These are phyloP conservation scores for Amblyopsis rosae DNA, from an alignment of 2,113 vertebrate genomes.

Conservation along the genomic window DNA sequence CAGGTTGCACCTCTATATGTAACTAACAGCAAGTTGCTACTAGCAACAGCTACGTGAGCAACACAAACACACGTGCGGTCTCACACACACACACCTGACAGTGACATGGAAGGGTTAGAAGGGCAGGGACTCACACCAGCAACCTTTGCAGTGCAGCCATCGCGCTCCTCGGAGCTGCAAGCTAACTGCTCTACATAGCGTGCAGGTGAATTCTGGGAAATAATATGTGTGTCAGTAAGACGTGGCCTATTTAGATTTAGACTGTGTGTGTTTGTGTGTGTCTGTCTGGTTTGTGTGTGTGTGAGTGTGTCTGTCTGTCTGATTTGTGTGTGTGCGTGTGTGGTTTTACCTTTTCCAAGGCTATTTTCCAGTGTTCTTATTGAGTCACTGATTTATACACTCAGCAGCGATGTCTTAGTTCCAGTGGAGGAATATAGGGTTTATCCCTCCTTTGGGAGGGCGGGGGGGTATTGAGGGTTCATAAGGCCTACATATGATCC, in stretches of 20 bases:
- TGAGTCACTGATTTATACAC: too few species aligned
- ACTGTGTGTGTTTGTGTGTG: background rate
- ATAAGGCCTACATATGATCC: too few species aligned
- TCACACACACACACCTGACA: too few species aligned
- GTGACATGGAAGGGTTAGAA: background rate
- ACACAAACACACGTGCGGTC: too few species aligned
- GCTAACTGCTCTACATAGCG: slow-evolving; percentile 55
- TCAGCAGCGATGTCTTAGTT: too few species aligned
- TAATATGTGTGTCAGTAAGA: background rate
- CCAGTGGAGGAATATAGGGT: too few species aligned
- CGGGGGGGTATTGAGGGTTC: too few species aligned
- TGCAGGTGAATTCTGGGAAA: slow-evolving; percentile 19
- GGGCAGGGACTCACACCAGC: slow-evolving; percentile 31
- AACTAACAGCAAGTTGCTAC: too few species aligned
- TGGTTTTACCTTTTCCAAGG: background rate
- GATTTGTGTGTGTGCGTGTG: background rate
- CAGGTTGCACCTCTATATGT: too few species aligned
- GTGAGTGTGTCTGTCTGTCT: background rate
- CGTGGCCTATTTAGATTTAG: slow-evolving; percentile 5
- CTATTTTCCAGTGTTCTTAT: too few species aligned
- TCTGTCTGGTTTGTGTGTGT: background rate
- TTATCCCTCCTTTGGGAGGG: too few species aligned
- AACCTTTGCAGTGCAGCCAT: slow-evolving; percentile 1
- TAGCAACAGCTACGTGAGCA: background rate
- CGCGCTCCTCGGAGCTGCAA: background rate